A percentile compares a stretch with the other conserved stretches of the same genome.
Evolutionary conservation across 2,888 invertebrate species (phyloP).

Genomic region (Ochropleura leucogaster): DNA sequence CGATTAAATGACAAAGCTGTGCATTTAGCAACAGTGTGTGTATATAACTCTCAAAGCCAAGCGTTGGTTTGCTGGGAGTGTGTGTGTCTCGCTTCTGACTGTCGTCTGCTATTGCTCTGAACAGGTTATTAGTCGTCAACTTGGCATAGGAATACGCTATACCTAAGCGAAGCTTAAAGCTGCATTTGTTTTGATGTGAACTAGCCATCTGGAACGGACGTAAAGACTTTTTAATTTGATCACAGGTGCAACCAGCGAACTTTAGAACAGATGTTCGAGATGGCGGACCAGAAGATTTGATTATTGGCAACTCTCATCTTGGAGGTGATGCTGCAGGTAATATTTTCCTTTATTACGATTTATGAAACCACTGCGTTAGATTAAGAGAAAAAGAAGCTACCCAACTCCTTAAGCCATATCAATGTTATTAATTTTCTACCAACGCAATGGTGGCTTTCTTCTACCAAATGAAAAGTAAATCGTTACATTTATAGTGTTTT

Average conservation of each 20-base stretch:
- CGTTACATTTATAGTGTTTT: not conserved
- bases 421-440: not conserved
- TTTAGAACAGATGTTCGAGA: slow-evolving; percentile 82
- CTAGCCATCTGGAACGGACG: not conserved
- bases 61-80: not conserved
- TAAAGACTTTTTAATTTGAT: not conserved
- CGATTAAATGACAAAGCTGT: not conserved
- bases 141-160: not conserved
- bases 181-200: not conserved
- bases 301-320: slow-evolving; percentile 77
- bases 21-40: not conserved
- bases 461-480: not conserved
- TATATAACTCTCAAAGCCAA: not conserved
- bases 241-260: slow-evolving; percentile 85
- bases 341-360: not conserved
- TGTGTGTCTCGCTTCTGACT: not conserved
- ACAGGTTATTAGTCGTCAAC: not conserved
- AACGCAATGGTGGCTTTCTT: not conserved
- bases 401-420: not conserved
- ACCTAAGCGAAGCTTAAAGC: not conserved
- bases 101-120: not conserved
- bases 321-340: slow-evolving; percentile 74
- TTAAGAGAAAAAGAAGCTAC: not conserved
- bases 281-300: slow-evolving; percentile 75
- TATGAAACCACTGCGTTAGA: not conserved